These are phyloP conservation scores for Thrips palmi DNA, from an alignment of 1,140 invertebrate genomes.

Conservation along the genomic window DNA sequence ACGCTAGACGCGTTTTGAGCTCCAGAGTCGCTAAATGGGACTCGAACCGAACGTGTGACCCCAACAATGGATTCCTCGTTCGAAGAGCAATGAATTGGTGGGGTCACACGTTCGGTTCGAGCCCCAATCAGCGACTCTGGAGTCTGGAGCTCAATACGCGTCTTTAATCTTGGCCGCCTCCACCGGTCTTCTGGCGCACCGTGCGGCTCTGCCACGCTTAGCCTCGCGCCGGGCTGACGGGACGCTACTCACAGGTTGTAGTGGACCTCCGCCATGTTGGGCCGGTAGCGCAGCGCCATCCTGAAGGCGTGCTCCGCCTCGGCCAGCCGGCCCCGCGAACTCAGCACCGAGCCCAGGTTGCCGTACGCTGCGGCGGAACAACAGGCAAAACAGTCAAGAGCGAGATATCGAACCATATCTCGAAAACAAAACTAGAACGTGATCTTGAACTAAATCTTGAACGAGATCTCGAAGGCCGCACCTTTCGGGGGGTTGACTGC, in stretches of 20 bases:
- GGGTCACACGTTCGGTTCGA: too few species aligned
- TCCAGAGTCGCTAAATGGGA: too few species aligned
- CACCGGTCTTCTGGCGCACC: too few species aligned
- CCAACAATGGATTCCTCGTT: too few species aligned
- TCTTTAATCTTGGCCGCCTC: too few species aligned
- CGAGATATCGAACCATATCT: background rate
- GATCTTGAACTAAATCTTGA: background rate
- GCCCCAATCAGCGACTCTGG: too few species aligned
- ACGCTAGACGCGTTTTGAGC: too few species aligned
- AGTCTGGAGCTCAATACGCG: too few species aligned
- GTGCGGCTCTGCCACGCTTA: too few species aligned
- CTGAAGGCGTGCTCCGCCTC: constrained; percentile 77
- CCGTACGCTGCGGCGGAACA: constrained; percentile 50
- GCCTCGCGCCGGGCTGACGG: too few species aligned
- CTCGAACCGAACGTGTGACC: too few species aligned
- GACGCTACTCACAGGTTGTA: constrained; percentile 95
- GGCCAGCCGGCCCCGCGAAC: constrained; percentile 54
- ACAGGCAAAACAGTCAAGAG: background rate
- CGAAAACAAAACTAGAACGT: background rate
- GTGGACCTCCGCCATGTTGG: constrained; percentile 90
- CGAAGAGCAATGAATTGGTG: too few species aligned
- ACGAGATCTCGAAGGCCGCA: constrained; percentile 27
- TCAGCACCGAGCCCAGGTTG: constrained; percentile 79
- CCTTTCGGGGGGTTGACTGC: constrained; percentile 90
- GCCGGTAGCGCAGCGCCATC: constrained; percentile 64